These are phyloP conservation scores for Cabera pusaria DNA, from an alignment of 2,888 invertebrate species.

Conservation along the genomic window DNA sequence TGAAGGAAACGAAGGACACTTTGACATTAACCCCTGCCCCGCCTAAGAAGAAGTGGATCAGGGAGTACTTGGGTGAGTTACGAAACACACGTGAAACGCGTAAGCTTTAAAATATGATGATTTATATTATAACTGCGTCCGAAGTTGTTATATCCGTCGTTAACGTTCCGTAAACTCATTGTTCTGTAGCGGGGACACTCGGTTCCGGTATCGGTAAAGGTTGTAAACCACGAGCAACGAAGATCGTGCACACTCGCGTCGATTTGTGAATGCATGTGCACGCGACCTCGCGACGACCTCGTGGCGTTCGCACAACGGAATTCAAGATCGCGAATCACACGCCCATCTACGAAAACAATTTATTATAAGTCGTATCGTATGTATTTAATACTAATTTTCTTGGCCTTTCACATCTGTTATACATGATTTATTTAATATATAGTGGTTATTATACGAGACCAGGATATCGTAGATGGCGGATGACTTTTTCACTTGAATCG, in stretches of 20 bases:
- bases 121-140: not conserved
- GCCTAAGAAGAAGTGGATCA: slow-evolving; percentile 90
- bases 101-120: not conserved
- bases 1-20: slow-evolving; percentile 50
- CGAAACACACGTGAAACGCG: too few species aligned
- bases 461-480: too few species aligned
- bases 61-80: slow-evolving; percentile 85
- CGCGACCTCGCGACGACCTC: slow-evolving; percentile 51
- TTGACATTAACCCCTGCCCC: slow-evolving; percentile 72
- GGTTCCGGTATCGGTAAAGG: slow-evolving; percentile 7
- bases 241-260: slow-evolving; percentile 20
- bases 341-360: slow-evolving; percentile 32
- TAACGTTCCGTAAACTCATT: not conserved
- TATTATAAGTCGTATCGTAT: slow-evolving; percentile 6
- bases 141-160: not conserved
- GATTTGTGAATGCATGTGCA: slow-evolving; percentile 44
- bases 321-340: slow-evolving; percentile 44
- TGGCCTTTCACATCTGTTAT: too few species aligned
- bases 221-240: not conserved
- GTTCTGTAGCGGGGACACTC: slow-evolving; percentile 1
- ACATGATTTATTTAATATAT: too few species aligned
- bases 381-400: too few species aligned
- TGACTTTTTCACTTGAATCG: too few species aligned
- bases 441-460: too few species aligned
- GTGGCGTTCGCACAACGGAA: slow-evolving; percentile 52